Evolutionary conservation across 1,140 invertebrate genomes (phyloP), one percentile per base, ranked within the genome.

Genomic region (Asobara japonica): DNA sequence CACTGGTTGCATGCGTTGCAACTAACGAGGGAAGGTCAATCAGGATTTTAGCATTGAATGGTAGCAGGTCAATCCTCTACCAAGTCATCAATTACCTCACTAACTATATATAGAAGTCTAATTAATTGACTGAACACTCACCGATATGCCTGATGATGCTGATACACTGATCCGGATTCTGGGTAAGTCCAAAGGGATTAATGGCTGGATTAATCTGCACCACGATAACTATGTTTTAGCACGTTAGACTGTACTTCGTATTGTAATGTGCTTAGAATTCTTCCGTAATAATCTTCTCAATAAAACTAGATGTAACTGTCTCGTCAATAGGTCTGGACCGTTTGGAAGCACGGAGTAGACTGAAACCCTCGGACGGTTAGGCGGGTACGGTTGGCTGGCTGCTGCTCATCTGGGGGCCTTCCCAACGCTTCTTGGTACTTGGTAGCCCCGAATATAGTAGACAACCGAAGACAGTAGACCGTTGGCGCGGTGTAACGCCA

Each of bases 341-440:
- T 88, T 86, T 87, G 86, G 85, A 77, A 82, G 86, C 85, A 83
- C 85, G 85, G 85, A 84, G 84, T 86, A 82, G 86, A 88, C 86
- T 88, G 86, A 87, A n/a, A 87, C 82, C 84, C 85, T 80, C 80
- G 84, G 82, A 83, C 84, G 62, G 71, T 72, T 73, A 68, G 68
- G 64, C 71, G 69, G 69, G 72, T 72, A 62, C 69, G 73, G 64
- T 70, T 69, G 71, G 70, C 62, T 71, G 61, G 62, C 45, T 72
- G 33, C 62, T 73, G 67, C 71, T 73, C 38, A 48, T 76, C 51
- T 71, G 74, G 66, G 41, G 33, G 66, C 69, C 71, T n/a, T n/a
- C 70, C 75, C 74, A 69, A 64, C 72, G 72, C 62, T 69, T 68
- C 69, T 73, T 82, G 79, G 77, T 80, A 69, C 76, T 74, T 80